phyloP scores from a whole-genome alignment of 2,797 vertebrate species.

The Thunnus albacares region DNA sequence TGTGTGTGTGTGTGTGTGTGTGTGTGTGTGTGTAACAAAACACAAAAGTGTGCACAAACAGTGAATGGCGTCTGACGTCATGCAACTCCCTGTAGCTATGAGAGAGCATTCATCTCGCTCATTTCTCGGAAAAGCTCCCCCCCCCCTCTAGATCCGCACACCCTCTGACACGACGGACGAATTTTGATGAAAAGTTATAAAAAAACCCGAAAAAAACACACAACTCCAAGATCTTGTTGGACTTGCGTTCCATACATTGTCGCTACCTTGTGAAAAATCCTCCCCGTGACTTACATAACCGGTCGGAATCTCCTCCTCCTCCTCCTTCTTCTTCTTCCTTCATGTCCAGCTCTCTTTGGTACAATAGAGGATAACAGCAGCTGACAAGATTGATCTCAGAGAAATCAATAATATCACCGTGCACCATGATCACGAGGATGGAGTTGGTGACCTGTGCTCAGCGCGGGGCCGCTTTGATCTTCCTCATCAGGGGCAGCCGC shows the following conservation, averaged over 20 bases:
- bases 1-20: slow-evolving; percentile 32
- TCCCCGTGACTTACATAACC: slow-evolving; percentile 66
- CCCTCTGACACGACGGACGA: slow-evolving; percentile 53
- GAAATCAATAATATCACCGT: slow-evolving; percentile 75
- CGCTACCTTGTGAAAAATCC: slow-evolving; percentile 59
- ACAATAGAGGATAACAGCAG: slow-evolving; percentile 53
- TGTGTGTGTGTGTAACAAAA: slow-evolving; percentile 64
- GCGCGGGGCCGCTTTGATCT: slow-evolving; percentile 74
- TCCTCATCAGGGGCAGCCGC: slow-evolving; percentile 71
- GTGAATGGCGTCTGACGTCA: slow-evolving; percentile 83
- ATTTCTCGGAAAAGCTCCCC: slow-evolving; percentile 70
- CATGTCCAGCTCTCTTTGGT: slow-evolving; percentile 52
- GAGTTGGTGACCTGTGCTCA: slow-evolving; percentile 72
- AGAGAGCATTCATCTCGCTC: slow-evolving; percentile 73
- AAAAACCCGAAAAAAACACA: neutral
- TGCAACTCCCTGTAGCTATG: slow-evolving; percentile 75
- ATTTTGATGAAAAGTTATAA: slow-evolving; percentile 59
- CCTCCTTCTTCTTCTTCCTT: slow-evolving; percentile 30
- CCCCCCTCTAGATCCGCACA: slow-evolving; percentile 62
- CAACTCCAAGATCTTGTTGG: slow-evolving; percentile 36
- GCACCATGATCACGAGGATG: slow-evolving; percentile 65
- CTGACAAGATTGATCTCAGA: slow-evolving; percentile 67
- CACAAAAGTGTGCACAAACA: slow-evolving; percentile 75
- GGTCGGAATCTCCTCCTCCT: slow-evolving; percentile 57
- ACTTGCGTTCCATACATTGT: slow-evolving; percentile 55